These are phyloP conservation scores for Thunnus albacares DNA, from an alignment of 2,797 vertebrate species.

Conservation along the genomic window DNA sequence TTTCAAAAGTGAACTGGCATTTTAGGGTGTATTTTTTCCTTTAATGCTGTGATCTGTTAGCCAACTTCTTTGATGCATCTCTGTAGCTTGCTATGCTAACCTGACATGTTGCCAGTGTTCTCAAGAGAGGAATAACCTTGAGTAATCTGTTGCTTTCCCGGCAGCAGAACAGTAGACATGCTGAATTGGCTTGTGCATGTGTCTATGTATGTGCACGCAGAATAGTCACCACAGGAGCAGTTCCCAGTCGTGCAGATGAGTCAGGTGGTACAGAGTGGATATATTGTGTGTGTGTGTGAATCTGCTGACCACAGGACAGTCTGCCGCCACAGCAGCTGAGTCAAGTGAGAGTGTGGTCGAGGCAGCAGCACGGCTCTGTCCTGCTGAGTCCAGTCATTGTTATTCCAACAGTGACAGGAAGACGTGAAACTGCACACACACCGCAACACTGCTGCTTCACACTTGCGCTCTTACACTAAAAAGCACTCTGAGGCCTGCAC, in stretches of 20 bases:
- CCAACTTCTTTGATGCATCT: not conserved
- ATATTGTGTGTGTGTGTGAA: slow-evolving; percentile 33
- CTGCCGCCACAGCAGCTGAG: slow-evolving; percentile 63
- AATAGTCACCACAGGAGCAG: slow-evolving; percentile 23
- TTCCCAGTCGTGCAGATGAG: slow-evolving; percentile 51
- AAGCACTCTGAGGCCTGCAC: not conserved
- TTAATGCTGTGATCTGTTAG: not conserved
- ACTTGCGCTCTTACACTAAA: not conserved
- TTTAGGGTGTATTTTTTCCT: not conserved
- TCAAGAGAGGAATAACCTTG: slow-evolving; percentile 34
- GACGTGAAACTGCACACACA: slow-evolving; percentile 3
- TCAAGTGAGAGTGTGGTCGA: slow-evolving; percentile 46
- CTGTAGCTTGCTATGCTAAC: no score
- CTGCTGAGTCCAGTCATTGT: slow-evolving; percentile 30
- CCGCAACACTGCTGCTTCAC: not conserved
- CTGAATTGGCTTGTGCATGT: slow-evolving; percentile 44
- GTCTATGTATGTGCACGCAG: no score
- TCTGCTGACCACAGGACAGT: slow-evolving; percentile 65
- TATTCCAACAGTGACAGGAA: slow-evolving; percentile 24
- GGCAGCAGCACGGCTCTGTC: slow-evolving; percentile 18
- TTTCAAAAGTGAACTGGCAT: no score
- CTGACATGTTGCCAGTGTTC: not conserved
- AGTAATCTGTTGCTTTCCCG: slow-evolving; percentile 60
- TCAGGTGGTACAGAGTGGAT: slow-evolving; percentile 28
- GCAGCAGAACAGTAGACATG: slow-evolving; percentile 45